phyloP scores from a whole-genome alignment of 2,113 vertebrate genomes.

The Nibea coibor region DNA sequence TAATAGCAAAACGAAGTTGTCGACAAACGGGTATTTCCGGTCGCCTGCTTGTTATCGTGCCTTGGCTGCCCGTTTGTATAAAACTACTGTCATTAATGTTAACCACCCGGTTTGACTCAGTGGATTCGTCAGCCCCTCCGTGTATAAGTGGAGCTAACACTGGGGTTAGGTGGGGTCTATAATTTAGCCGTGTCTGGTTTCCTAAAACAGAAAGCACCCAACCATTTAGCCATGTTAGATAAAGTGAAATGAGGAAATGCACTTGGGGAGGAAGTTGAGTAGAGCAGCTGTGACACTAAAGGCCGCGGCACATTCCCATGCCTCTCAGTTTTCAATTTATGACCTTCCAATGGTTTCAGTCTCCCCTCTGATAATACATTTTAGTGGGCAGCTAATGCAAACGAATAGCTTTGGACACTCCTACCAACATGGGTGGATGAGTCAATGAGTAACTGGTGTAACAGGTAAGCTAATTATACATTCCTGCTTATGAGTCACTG shows the following conservation, averaged over 20 bases:
- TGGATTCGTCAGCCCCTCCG: not conserved
- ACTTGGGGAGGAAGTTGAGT: conserved; percentile 73
- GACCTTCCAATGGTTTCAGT: conserved; percentile 68
- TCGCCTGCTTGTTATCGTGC: not conserved
- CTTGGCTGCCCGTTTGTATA: not conserved
- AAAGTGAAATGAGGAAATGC: conserved; percentile 77
- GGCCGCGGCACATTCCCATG: conserved; percentile 75
- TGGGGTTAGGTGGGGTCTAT: conserved; percentile 43
- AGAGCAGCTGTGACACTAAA: conserved; percentile 77
- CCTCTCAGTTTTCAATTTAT: conserved; percentile 79
- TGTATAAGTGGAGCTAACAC: conserved; percentile 18
- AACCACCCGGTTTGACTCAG: conserved; percentile 18
- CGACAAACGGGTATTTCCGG: not conserved
- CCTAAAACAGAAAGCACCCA: conserved; percentile 43
- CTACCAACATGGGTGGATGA: conserved; percentile 37
- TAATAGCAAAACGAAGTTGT: not conserved
- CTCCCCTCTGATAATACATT: conserved; percentile 51
- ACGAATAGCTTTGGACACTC: conserved; percentile 36
- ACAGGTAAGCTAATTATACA: conserved; percentile 78
- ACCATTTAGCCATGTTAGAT: conserved; percentile 59
- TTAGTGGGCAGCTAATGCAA: conserved; percentile 38
- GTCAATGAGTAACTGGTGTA: conserved; percentile 71
- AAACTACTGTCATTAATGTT: conserved; percentile 3
- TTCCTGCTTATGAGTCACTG: conserved; percentile 71
- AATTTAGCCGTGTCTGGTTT: conserved; percentile 45